phyloP scores from a whole-genome alignment of 2,113 vertebrate species.

The Pomatostomus ruficeps region DNA sequence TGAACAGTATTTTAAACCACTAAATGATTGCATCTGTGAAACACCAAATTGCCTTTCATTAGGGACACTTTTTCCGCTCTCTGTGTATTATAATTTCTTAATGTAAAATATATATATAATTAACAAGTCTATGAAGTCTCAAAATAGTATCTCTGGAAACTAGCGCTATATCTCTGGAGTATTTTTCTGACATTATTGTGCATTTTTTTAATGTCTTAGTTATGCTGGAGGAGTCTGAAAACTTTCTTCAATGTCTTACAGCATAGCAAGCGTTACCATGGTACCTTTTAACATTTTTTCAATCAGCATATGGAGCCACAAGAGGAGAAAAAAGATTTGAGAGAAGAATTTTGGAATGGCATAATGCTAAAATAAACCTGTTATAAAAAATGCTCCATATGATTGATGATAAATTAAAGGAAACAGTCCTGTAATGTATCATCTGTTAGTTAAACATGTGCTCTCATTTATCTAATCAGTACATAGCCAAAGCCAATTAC shows the following conservation, averaged over 20 bases:
- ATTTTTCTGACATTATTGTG: slow-evolving; percentile 8
- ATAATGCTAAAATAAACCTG: slow-evolving; percentile 65
- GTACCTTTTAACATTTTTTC: slow-evolving; percentile 63
- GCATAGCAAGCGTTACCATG: slow-evolving; percentile 64
- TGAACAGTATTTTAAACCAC: neutral
- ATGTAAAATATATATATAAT: neutral
- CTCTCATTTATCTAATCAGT: slow-evolving; percentile 27
- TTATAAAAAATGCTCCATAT: slow-evolving; percentile 52
- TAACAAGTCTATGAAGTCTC: neutral
- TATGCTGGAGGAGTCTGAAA: slow-evolving; percentile 49
- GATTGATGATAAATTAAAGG: slow-evolving; percentile 41
- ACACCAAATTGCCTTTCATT: neutral
- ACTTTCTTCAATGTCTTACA: slow-evolving; percentile 32
- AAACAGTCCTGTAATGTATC: slow-evolving; percentile 41
- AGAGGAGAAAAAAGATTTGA: slow-evolving; percentile 16
- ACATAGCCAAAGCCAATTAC: slow-evolving; percentile 20
- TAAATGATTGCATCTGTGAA: neutral
- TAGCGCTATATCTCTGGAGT: neutral
- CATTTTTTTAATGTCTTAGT: slow-evolving; percentile 23
- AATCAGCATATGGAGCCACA: slow-evolving; percentile 62
- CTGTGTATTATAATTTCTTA: neutral
- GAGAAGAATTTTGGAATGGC: slow-evolving; percentile 55
- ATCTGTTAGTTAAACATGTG: slow-evolving; percentile 47
- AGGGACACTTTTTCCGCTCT: neutral
- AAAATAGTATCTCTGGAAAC: neutral